Base-by-base conservation (phyloP, 2,113 vertebrate genomes). In the Alces alces region DNA sequence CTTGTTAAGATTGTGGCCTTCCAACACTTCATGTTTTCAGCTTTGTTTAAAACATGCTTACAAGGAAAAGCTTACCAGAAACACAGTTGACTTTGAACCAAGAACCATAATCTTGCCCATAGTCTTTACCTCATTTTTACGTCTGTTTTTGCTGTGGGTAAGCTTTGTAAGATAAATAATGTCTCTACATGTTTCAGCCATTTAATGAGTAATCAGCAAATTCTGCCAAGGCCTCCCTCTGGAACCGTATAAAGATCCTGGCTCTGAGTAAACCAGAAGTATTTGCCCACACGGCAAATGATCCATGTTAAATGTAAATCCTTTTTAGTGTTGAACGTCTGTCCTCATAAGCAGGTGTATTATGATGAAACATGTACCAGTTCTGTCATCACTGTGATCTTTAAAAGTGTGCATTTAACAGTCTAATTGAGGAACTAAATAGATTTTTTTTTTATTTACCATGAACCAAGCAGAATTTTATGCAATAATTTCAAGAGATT, bases 401-500 rank as follows among this genome's bases (percentile, higher is more conserved):
- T 96, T 95, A 90, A 92, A 92, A 93, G 88, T 92, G 89, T 97
- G 47, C 76, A 93, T 95, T 98, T 97, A 96, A 93, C 83, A 80
- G 15, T 58, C 23, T 91, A 92, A 95, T 91, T 86, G 88, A 98
- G 97, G 87, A 98, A 95, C 54, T 91, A 64, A 96, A 61, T 96
- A 45, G 76, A 43, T 64, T 97, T 95, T 98, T 64, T 97, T 94
- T 98, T 93, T 73, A 94, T 94, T 98, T 97, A 93, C 96, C 97
- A 95, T 98, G 97, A 98, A 97, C 80, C 70, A 96, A 96, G 97
- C 89, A 98, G 97, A 98, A 98, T 95, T 91, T 98, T 97, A 97
- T 87, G 0, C 54, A 92, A 76, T 97, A 97, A 98, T 97, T 97
- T 97, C 85, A 91, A 96, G 97, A 98, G 96, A 97, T 98, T 98